A percentile compares a stretch with the other conserved stretches of the same genome.
Evolutionary conservation across 2,888 invertebrate genomes (phyloP).

Genomic region (Orthosia gracilis): DNA sequence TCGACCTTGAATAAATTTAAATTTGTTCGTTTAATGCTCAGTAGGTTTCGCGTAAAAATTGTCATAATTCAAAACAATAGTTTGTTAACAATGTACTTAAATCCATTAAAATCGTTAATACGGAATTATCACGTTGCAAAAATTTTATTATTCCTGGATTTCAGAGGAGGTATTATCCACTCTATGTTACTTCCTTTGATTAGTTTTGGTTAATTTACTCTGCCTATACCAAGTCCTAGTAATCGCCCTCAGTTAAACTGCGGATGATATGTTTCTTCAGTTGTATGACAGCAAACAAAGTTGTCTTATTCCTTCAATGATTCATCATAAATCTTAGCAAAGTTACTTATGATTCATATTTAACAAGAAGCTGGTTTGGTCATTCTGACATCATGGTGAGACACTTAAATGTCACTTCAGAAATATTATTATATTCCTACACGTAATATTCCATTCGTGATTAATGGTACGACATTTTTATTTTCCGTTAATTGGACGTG

Average conservation of each 20-base stretch:
- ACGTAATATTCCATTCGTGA: slow-evolving; percentile 13
- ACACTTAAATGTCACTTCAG: slow-evolving; percentile 23
- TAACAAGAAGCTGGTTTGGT: slow-evolving; percentile 24
- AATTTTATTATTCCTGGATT: no score
- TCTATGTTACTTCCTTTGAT: no score
- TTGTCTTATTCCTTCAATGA: slow-evolving; percentile 23
- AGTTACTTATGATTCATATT: slow-evolving; percentile 48
- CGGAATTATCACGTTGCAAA: no score
- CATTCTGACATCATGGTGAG: slow-evolving; percentile 46
- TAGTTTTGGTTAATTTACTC: no score
- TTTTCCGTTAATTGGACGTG: not conserved
- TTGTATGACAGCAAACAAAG: not conserved
- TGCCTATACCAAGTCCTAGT: no score
- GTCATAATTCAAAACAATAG: no score
- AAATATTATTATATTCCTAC: slow-evolving; percentile 1
- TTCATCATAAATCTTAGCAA: slow-evolving; percentile 32
- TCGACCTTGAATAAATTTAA: no score
- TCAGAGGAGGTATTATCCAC: no score
- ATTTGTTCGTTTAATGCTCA: no score
- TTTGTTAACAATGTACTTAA: no score
- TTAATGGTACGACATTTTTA: not conserved
- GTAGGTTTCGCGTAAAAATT: no score
- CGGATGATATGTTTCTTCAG: not conserved
- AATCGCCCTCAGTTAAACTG: not conserved
- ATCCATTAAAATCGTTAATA: no score